phyloP scores from a whole-genome alignment of 2,888 invertebrate genomes.

The Xylophagus ater region DNA sequence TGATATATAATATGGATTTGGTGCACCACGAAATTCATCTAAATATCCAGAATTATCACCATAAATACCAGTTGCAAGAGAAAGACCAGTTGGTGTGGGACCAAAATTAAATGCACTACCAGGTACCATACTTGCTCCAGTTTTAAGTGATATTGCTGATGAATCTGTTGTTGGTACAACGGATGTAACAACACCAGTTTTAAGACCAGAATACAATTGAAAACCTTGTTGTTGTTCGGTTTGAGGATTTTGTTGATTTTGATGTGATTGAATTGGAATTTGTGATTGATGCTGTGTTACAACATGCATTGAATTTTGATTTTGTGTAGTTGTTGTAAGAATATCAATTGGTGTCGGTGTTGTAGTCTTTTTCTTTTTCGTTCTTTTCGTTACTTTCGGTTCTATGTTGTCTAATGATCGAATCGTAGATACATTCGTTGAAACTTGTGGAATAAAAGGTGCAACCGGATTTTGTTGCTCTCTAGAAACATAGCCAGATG shows the following conservation, averaged over 20 bases:
- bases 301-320: constrained; percentile 30
- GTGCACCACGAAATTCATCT: constrained; percentile 52
- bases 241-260: constrained; percentile 20
- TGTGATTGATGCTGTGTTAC: constrained; percentile 25
- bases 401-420: constrained; percentile 10
- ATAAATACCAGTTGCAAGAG: constrained; percentile 46
- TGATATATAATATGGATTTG: constrained; percentile 49
- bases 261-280: constrained; percentile 24
- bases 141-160: constrained; percentile 50
- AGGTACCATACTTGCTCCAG: constrained; percentile 56
- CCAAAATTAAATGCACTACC: constrained; percentile 80
- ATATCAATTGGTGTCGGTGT: constrained; percentile 8
- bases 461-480: constrained; percentile 16
- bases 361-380: constrained; percentile 9
- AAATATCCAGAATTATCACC: constrained; percentile 56
- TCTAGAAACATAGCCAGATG: constrained; percentile 15
- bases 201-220: constrained; percentile 48
- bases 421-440: constrained; percentile 23
- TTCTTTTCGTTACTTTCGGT: constrained; percentile 5
- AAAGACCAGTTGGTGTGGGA: constrained; percentile 49
- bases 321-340: constrained; percentile 2
- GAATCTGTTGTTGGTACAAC: constrained; percentile 24
- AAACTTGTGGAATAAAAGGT: background rate
- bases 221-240: constrained; percentile 39
- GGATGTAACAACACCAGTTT: constrained; percentile 28